Evolutionary conservation across 2,113 vertebrate species (phyloP).

Genomic region (Panurus biarmicus): DNA sequence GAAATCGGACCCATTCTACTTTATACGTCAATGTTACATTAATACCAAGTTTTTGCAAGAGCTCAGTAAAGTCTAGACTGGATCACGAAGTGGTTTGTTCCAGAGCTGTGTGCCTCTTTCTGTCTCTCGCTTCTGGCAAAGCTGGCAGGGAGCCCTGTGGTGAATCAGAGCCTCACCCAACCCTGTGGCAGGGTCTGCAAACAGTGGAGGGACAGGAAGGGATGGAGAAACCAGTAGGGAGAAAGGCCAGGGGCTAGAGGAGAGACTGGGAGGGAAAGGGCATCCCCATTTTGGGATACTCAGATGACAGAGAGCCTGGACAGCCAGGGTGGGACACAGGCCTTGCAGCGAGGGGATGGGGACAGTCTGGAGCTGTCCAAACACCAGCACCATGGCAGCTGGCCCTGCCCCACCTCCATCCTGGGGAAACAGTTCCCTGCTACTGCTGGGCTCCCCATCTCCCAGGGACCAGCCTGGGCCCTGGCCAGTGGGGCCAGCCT

Average conservation of each 20-base stretch:
- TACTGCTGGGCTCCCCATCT: too few species aligned
- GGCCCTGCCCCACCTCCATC: neutral
- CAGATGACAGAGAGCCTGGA: neutral
- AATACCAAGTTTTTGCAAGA: slow-evolving; percentile 53
- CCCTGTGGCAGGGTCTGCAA: neutral
- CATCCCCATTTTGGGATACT: neutral
- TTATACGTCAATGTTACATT: slow-evolving; percentile 48
- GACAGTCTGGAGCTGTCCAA: neutral
- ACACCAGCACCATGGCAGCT: neutral
- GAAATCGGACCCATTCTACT: slow-evolving; percentile 22
- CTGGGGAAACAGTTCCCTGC: neutral
- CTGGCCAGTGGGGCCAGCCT: neutral
- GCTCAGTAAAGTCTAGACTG: slow-evolving; percentile 50
- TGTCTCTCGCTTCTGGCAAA: neutral
- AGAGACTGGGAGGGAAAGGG: neutral
- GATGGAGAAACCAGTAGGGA: neutral
- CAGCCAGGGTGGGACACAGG: neutral
- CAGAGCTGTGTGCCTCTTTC: neutral
- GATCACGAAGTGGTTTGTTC: slow-evolving; percentile 15
- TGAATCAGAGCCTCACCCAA: neutral
- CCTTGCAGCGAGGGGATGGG: rapidly evolving
- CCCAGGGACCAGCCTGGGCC: rapidly evolving
- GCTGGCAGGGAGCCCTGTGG: neutral
- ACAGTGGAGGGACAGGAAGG: neutral
- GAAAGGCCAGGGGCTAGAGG: neutral